Evolutionary conservation across 2,113 vertebrate species (phyloP), one percentile per base, ranked within the genome.

Genomic region (Chunga burmeisteri): DNA sequence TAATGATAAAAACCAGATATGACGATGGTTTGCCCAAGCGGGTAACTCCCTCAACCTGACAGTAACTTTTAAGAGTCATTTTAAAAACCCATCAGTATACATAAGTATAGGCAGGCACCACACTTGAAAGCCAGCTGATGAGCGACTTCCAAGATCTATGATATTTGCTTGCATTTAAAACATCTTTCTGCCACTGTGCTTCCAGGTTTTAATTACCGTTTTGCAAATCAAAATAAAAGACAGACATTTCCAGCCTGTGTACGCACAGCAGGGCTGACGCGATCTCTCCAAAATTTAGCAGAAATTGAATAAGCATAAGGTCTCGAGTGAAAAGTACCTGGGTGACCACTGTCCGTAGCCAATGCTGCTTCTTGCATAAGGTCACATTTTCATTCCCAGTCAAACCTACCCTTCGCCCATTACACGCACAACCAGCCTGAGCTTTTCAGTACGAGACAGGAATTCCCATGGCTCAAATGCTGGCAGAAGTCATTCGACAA

Each of bases 241-340:
- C 1, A 25, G 34, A 17, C 14, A 7, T 23, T 82, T 58, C 61
- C 30, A 63, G 49, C 19, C 12, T 1, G 0, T 2, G 16, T 19
- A 42, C 1, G 2, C 8, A 6, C 30, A 13, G 34, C 22, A 22
- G 62, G 55, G 38, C 29, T 73, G 34, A 29, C 44, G 59, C 61
- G 19, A 46, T 10, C 53, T 34, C 61, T 42, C 49, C 16, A 65
- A 53, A 34, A 65, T 52, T 30, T 12, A 55, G 56, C n/a, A 66
- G 40, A 46, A 84, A 23, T 11, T 11, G 13, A 61, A 4, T 5
- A 49, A 38, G 10, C 0, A 0, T 4, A 73, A 23, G 30, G 38
- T 34, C 59, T 25, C 1, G 1, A 52, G 26, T 27, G 66, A 36
- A 47, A 74, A 59, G 55, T 5, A 82, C 14, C 20, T 8, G 19